Base-by-base conservation (phyloP, 2,797 vertebrate species). In the Lithobates sylvaticus region DNA sequence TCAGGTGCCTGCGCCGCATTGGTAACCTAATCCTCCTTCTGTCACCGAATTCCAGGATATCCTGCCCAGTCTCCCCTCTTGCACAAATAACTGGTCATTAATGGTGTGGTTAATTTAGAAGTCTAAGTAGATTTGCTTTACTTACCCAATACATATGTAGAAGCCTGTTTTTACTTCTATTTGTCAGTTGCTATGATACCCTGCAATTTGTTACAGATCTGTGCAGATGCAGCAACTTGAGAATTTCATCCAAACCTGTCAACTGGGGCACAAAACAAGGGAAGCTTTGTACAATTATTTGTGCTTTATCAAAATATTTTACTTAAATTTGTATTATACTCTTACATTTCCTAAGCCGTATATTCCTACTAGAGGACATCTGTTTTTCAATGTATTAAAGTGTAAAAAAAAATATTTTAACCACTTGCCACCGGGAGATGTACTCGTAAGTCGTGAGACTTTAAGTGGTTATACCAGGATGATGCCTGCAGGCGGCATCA, bases 151-250 rank as follows among this genome's bases (percentile, higher is more conserved):
- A 68, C 26, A 32, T 68, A 68, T 68, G 27, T 27, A 27, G 26
- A 10, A 68, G 10, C n/a, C 4, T 68, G 67, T 68, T 54, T 54
- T 54, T 47, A 47, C 44, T 54, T 27, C 27, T 32, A 32, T 68
- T 68, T 68, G 29, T 27, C 67, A 27, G 67, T 68, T 68, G 67
- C 67, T 68, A 68, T 32, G 67, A 68, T 68, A 68, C 67, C 67
- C 2, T 32, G 67, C 67, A 68, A 68, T 68, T 15, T 68, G n/a
- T 68, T 27, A 27, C 67, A 27, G 12, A 26, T 15, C n/a, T 68
- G 23, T 27, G 67, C 67, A 68, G 67, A 68, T 68, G 67, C 67
- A 9, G 8, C 27, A 68, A 68, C 27, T 29, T 68, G 67, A 68
- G 67, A 68, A 42, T 72, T 7, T 16, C 6, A 72, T 73, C 71